A percentile compares a stretch with the other conserved stretches of the same genome.
Conservation (phyloP, 2,797 vertebrate genomes). For the Urosaurus nigricauda region DNA sequence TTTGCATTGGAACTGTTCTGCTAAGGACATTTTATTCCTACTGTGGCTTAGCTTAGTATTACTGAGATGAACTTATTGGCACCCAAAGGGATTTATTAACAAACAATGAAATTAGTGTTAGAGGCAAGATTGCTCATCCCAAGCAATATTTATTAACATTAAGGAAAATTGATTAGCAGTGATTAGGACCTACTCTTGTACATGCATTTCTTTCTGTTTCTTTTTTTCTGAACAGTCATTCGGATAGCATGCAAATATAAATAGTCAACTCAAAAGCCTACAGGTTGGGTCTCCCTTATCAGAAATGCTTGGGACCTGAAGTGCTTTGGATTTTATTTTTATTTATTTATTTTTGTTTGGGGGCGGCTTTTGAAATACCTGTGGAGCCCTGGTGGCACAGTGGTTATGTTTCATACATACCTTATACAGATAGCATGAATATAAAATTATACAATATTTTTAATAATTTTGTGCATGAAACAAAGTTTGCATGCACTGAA, state of each 20-base stretch:
- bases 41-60: slow-evolving; percentile 61
- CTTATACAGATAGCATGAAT: no score
- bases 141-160: slow-evolving; percentile 60
- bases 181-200: slow-evolving; percentile 66
- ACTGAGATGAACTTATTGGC: slow-evolving; percentile 61
- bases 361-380: no score
- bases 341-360: no score
- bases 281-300: no score
- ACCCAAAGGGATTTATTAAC: slow-evolving; percentile 62
- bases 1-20: slow-evolving; percentile 63
- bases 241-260: not conserved
- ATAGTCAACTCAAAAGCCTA: slow-evolving; percentile 2
- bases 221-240: not conserved
- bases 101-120: slow-evolving; percentile 52
- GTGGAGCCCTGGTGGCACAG: no score
- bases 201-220: not conserved
- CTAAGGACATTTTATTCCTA: slow-evolving; percentile 53
- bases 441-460: no score
- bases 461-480: no score
- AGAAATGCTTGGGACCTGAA: no score
- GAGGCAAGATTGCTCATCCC: slow-evolving; percentile 62
- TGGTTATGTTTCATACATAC: no score
- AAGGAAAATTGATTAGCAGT: slow-evolving; percentile 63
- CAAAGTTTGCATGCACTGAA: no score
- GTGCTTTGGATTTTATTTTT: no score